Base-by-base conservation (phyloP, 2,888 invertebrate genomes). In the Spisula solida region DNA sequence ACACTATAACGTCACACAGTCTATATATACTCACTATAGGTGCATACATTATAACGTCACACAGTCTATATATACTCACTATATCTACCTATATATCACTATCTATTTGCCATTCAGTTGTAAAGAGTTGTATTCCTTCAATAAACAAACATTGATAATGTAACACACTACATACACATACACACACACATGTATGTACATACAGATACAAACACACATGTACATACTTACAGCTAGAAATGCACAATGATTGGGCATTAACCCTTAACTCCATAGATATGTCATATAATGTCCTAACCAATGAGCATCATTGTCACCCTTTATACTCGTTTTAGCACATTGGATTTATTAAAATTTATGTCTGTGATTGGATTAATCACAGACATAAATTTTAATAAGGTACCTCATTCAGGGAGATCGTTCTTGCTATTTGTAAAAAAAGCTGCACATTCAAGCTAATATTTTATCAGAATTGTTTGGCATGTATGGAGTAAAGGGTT, bases 71-170 rank as follows among this genome's bases (percentile, higher is more conserved):
- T 14, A 51, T 81, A 70, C 88, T 75, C 56, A 88, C 78, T 75
- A 79, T 6, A 79, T 47, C 56, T 47, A 47, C 20, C 34, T 34
- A 41, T 41, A 41, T 41, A 41, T 41, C 8, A 5, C 41, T 79
- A 47, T 41, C 48, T 85, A 88, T 70, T 81, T 85, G 66, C 84
- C 85, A 75, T 85, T 88, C 51, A 85, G 81, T 60, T 86, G 86
- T 82, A 86, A 82, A 78, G 41, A 81, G 20, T 82, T 81, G 75
- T 80, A 75, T 75, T 81, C 85, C 84, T 85, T 88, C 20, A 88
- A 88, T 66, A 66, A 31, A 88, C n/a, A 80, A 79, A 31, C 56
- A 41, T 10, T 2, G 0, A 56, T 18, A 79, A 75, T 47, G 47
- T 48, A 75, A 75, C 25, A 66, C n/a, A 66, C n/a, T 10, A 66